A percentile compares a stretch with the other conserved stretches of the same genome.
These are phyloP conservation scores for Callionymus lyra DNA, from an alignment of 2,113 vertebrate species.

Conservation along the genomic window DNA sequence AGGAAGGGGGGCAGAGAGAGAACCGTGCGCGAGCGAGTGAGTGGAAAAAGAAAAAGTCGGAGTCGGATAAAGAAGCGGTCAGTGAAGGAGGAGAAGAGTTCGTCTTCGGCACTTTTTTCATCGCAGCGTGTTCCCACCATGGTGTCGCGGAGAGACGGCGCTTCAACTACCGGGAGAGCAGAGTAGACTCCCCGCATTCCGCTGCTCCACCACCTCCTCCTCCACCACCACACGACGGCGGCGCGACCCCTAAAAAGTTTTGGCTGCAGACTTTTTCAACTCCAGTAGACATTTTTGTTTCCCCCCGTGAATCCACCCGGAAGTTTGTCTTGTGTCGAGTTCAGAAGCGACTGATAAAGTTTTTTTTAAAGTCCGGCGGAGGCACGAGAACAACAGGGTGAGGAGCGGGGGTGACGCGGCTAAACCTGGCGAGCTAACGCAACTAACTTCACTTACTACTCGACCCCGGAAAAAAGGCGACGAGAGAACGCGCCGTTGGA, in stretches of 20 bases:
- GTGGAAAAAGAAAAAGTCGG: slow-evolving; percentile 67
- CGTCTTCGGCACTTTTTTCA: slow-evolving; percentile 23
- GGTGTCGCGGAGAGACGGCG: slow-evolving; percentile 47
- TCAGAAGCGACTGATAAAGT: background rate
- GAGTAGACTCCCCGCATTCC: slow-evolving; percentile 43
- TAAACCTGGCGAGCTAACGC: slow-evolving; percentile 28
- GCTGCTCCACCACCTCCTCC: slow-evolving; percentile 33
- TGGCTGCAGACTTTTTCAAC: slow-evolving; percentile 41
- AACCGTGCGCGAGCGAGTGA: slow-evolving; percentile 52
- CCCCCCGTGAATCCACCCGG: background rate
- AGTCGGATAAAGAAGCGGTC: slow-evolving; percentile 36
- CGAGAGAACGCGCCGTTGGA: slow-evolving; percentile 21
- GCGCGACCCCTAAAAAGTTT: slow-evolving; percentile 51
- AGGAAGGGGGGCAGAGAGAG: slow-evolving; percentile 50
- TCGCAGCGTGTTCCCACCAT: slow-evolving; percentile 15
- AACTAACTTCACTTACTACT: slow-evolving; percentile 14
- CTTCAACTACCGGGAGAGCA: slow-evolving; percentile 28
- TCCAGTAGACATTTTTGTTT: slow-evolving; percentile 25
- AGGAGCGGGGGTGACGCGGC: slow-evolving; percentile 31
- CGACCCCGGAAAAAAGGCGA: slow-evolving; percentile 24
- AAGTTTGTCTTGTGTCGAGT: no score
- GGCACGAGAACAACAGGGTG: slow-evolving; percentile 41
- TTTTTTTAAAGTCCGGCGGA: background rate
- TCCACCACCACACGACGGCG: slow-evolving; percentile 17
- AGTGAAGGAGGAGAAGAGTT: slow-evolving; percentile 36